Evolutionary conservation across 2,888 invertebrate genomes (phyloP).

Genomic region (Xanthorhoe designata): DNA sequence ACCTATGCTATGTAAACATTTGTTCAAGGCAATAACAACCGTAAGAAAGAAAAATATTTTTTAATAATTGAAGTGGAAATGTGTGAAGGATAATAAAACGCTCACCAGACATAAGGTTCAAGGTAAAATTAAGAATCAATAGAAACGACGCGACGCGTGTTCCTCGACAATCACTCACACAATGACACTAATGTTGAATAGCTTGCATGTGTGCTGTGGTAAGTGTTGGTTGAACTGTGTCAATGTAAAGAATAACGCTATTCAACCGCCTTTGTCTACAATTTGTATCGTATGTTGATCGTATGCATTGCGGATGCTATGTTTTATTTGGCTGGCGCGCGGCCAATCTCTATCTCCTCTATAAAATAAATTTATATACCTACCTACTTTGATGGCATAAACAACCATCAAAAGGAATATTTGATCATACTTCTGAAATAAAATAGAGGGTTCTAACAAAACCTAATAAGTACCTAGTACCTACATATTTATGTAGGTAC

Average conservation of each 20-base stretch:
- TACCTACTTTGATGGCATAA: no score
- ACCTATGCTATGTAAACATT: constrained; percentile 51
- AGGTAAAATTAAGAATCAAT: constrained; percentile 78
- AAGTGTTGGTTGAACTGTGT: constrained; percentile 70
- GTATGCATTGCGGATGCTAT: constrained; percentile 56
- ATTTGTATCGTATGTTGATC: constrained; percentile 58
- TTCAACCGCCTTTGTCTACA: constrained; percentile 53
- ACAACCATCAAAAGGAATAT: no score
- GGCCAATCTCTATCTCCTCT: constrained; percentile 43
- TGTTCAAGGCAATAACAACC: constrained; percentile 51
- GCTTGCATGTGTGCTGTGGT: constrained; percentile 51
- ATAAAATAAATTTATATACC: constrained; percentile 13
- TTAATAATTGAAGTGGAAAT: constrained; percentile 1
- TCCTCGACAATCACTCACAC: constrained; percentile 67
- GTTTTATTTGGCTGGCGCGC: constrained; percentile 55
- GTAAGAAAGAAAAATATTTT: constrained; percentile 2
- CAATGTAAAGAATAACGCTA: constrained; percentile 67
- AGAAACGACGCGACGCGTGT: constrained; percentile 71
- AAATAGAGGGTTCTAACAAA: constrained; percentile 75
- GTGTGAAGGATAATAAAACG: constrained; percentile 44
- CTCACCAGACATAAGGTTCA: constrained; percentile 82
- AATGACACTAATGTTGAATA: constrained; percentile 53
- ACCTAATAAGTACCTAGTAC: no score
- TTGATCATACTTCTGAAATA: background rate
- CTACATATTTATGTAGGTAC: no score